phyloP scores from a whole-genome alignment of 2,888 invertebrate genomes.

The Hymenopus coronatus region DNA sequence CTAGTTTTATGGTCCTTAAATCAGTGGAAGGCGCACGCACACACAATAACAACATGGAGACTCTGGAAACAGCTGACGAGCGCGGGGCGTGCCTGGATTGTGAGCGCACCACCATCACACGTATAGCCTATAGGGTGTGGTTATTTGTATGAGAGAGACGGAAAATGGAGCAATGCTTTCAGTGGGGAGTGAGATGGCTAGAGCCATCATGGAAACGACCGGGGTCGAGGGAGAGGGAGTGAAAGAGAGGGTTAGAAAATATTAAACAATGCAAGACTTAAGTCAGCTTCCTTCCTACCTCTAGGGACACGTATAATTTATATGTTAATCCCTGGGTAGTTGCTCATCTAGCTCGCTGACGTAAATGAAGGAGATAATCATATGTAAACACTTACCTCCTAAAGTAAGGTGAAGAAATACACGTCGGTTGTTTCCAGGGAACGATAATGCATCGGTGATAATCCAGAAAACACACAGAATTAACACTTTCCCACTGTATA shows the following conservation, averaged over 20 bases:
- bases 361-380: neutral
- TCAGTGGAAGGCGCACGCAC: neutral
- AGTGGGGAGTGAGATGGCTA: neutral
- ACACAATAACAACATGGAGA: constrained; percentile 16
- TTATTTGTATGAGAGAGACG: constrained; percentile 12
- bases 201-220: neutral
- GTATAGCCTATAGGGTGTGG: constrained; percentile 22
- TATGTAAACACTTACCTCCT: neutral
- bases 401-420: neutral
- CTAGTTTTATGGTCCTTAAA: neutral
- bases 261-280: neutral
- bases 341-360: neutral
- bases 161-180: constrained; percentile 13
- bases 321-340: neutral
- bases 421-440: neutral
- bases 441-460: neutral
- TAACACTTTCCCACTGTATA: neutral
- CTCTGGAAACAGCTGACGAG: constrained; percentile 25
- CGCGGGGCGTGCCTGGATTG: constrained; percentile 21
- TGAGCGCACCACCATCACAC: constrained; percentile 6
- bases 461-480: neutral
- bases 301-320: neutral
- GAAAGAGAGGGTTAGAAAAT: neutral
- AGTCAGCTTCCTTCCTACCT: neutral
- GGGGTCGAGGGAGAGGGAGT: neutral